These are phyloP conservation scores for Hemicentrotus pulcherrimus DNA, from an alignment of 35 echinoderm and acorn worm genomes.

Conservation along the genomic window DNA sequence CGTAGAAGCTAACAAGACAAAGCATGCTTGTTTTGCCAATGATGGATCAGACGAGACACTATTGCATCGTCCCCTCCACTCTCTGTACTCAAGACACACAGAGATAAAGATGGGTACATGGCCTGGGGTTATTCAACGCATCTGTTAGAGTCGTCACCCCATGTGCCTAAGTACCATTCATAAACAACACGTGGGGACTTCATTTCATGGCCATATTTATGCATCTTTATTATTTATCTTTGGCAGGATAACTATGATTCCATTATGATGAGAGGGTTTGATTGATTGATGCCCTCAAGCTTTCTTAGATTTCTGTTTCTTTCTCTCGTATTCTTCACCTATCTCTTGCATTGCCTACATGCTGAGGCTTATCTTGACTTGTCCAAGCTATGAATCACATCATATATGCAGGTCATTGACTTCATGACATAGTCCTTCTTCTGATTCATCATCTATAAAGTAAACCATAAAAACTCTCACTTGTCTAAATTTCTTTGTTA, in stretches of 20 bases:
- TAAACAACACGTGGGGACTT: background rate
- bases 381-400: background rate
- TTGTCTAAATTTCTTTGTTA: background rate
- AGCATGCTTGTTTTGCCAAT: constrained; percentile 3
- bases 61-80: background rate
- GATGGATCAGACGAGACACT: background rate
- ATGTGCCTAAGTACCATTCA: background rate
- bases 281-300: background rate
- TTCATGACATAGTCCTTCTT: background rate
- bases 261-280: constrained; percentile 29
- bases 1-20: background rate
- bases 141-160: background rate
- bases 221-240: background rate
- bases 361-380: background rate
- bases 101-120: too few relatives aligned
- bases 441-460: background rate
- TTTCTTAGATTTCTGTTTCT: background rate
- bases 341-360: background rate
- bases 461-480: background rate
- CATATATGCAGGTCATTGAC: background rate
- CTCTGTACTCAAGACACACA: background rate
- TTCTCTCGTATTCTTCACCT: background rate
- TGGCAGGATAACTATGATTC: constrained; percentile 28
- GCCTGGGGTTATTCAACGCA: background rate
- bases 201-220: constrained; percentile 19